phyloP scores from a whole-genome alignment of 2,888 invertebrate species.

The Hylaea fasciaria region DNA sequence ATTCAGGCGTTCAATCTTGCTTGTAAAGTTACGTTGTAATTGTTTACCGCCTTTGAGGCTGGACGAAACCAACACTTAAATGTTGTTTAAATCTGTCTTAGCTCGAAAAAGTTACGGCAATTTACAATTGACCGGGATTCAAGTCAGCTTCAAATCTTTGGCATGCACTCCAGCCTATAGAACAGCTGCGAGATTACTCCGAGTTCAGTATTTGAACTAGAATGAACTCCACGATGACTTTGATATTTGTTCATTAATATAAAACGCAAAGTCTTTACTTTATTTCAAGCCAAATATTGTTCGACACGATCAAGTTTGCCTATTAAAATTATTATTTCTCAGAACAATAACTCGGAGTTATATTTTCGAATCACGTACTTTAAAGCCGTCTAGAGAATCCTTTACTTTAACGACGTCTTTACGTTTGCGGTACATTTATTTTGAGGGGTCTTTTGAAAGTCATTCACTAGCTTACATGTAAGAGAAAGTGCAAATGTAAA shows the following conservation, averaged over 20 bases:
- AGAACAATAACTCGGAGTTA: constrained; percentile 25
- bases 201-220: background rate
- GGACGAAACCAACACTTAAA: too few species aligned
- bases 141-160: too few species aligned
- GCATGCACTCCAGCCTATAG: too few species aligned
- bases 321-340: constrained; percentile 33
- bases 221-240: background rate
- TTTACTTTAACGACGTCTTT: constrained; percentile 21
- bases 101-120: too few species aligned
- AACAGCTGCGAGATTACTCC: background rate
- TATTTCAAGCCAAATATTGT: constrained; percentile 3
- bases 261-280: background rate
- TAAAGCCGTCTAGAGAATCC: constrained; percentile 22
- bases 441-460: constrained; percentile 5
- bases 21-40: too few species aligned
- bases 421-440: constrained; percentile 18
- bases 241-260: constrained; percentile 1
- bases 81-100: too few species aligned
- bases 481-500: too few species aligned
- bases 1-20: too few species aligned
- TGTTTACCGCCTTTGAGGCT: too few species aligned
- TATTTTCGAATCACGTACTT: constrained; percentile 29
- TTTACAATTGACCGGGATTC: too few species aligned
- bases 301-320: constrained; percentile 30
- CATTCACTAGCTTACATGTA: constrained; percentile 2